Conservation (phyloP, 2,797 vertebrate genomes). For the Muscicapa comitata region DNA sequence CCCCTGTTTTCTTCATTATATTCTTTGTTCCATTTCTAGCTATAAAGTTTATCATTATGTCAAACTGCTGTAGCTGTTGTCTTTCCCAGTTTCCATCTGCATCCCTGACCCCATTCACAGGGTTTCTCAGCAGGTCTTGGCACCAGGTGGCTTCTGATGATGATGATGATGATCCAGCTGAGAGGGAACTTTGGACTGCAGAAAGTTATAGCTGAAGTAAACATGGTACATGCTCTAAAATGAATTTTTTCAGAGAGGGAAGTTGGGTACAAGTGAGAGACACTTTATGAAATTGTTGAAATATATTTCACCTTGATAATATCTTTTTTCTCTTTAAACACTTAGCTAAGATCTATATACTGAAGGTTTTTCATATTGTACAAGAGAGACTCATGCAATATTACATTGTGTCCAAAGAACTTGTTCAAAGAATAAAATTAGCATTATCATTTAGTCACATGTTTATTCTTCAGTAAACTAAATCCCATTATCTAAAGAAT, state of each 20-base stretch:
- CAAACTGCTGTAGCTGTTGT: not conserved
- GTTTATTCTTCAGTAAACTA: slow-evolving; percentile 50
- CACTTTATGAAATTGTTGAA: not conserved
- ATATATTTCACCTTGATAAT: not conserved
- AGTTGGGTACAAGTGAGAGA: not conserved
- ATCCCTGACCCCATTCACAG: not conserved
- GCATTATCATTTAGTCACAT: slow-evolving; percentile 32
- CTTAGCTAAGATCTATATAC: not conserved
- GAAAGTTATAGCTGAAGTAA: not conserved
- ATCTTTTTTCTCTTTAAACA: not conserved
- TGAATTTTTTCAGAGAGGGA: not conserved
- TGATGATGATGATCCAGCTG: not conserved
- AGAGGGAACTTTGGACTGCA: not conserved
- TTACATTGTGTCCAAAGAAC: slow-evolving; percentile 40
- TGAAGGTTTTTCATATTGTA: not conserved
- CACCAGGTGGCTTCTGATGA: not conserved
- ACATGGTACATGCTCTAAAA: not conserved
- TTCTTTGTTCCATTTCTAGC: not conserved
- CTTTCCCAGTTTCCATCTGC: not conserved
- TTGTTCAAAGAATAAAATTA: slow-evolving; percentile 21
- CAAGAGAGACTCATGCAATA: not conserved
- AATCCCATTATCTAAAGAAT: not conserved
- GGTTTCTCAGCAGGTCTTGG: not conserved
- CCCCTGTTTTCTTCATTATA: not conserved
- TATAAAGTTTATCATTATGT: not conserved